phyloP scores from a whole-genome alignment of 2,113 vertebrate genomes.

The Gasterosteus aculeatus region DNA sequence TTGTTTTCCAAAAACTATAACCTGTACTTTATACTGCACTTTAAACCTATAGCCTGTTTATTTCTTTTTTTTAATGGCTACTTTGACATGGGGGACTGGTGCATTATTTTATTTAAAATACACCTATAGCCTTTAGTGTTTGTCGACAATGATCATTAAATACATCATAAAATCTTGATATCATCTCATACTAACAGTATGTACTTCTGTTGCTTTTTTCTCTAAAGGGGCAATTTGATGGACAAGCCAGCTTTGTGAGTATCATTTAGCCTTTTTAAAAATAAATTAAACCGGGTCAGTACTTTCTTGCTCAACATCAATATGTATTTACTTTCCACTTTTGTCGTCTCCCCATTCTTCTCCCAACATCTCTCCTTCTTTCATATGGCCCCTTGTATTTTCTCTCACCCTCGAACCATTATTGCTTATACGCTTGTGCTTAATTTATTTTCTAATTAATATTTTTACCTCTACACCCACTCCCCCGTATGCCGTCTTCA shows the following conservation, averaged over 20 bases:
- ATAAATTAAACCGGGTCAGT: background rate
- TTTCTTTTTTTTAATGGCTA: background rate
- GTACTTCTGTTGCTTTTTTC: conserved; percentile 22
- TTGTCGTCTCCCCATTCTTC: background rate
- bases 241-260: conserved; percentile 90
- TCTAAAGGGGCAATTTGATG: conserved; percentile 83
- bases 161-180: background rate
- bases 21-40: background rate
- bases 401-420: background rate
- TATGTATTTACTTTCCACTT: background rate
- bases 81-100: background rate
- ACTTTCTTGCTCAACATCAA: conserved; percentile 23
- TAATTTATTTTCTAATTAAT: background rate
- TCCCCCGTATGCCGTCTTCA: background rate
- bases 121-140: background rate
- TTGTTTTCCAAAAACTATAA: background rate
- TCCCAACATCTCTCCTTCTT: background rate
- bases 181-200: background rate
- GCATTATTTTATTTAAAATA: background rate
- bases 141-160: background rate
- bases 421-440: conserved; percentile 1
- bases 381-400: background rate
- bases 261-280: conserved; percentile 5
- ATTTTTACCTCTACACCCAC: background rate
- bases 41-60: background rate